Evolutionary conservation across 2,113 vertebrate species (phyloP).

Genomic region (Tretioscincus oriximinensis): DNA sequence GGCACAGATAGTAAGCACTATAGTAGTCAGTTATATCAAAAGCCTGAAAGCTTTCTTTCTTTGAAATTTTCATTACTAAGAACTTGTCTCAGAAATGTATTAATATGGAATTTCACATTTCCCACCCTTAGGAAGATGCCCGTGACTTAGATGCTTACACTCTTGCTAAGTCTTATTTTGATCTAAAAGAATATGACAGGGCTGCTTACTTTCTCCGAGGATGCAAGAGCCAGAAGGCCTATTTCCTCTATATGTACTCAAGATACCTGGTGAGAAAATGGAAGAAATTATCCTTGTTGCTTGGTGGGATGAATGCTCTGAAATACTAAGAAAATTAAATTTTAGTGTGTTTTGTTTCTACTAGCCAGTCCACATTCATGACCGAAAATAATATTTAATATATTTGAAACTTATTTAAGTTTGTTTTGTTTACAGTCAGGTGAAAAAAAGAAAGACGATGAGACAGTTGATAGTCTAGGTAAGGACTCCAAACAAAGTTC

Average conservation of each 20-base stretch:
- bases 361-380: neutral
- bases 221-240: constrained; percentile 95
- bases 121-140: constrained; percentile 84
- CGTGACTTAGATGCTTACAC: constrained; percentile 93
- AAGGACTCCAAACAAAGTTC: constrained; percentile 55
- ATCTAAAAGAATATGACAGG: constrained; percentile 97
- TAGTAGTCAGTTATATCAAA: neutral
- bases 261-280: constrained; percentile 89
- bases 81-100: neutral
- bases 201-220: constrained; percentile 93
- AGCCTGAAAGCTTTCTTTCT: neutral
- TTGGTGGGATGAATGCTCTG: neutral
- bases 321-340: neutral
- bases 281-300: accelerated
- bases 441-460: constrained; percentile 98
- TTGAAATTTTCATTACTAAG: neutral
- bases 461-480: constrained; percentile 98
- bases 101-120: neutral
- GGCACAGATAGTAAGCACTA: too few species aligned
- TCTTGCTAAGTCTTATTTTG: constrained; percentile 95
- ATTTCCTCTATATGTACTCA: constrained; percentile 98
- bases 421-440: constrained; percentile 80
- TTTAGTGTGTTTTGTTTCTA: neutral
- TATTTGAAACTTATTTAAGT: constrained; percentile 1
- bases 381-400: neutral